Evolutionary conservation across 2,888 invertebrate species (phyloP), one percentile per base, ranked within the genome.

Genomic region (Pardosa pseudoannulata): DNA sequence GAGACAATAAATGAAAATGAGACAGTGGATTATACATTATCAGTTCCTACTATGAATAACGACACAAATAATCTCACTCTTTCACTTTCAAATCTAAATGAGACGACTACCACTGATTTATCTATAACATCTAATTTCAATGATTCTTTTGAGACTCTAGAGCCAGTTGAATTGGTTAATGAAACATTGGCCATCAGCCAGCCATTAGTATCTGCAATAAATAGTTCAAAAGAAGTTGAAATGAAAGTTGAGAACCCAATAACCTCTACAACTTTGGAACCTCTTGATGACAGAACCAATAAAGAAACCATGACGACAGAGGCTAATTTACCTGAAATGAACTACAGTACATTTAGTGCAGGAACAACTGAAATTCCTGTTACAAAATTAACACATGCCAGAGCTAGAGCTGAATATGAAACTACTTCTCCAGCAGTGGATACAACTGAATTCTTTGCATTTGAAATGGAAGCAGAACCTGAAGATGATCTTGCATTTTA

Each of bases 391-490:
- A 56, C 72, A n/a, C 19, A 31, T 1, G 19, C 29, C 31, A 5
- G n/a, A 28, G 39, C 72, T 29, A 31, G 31, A n/a, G 19, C 29
- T 31, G 13, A 19, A 31, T 13, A 11, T 0, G 32, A 64, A 13
- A 39, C 64, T 39, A 56, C 56, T 32, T 64, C 16, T 16, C 19
- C 31, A 32, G 36, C 27, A 2, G 75, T 9, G 28, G 13, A 19
- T 1, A 64, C 62, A 36, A 64, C 39, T 19, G 62, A 64, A 27
- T 41, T 64, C 3, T 27, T 75, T 23, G 39, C 62, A 1, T 70
- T 75, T 32, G 81, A 75, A 41, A 31, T 74, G 16, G 75, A 68
- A 27, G 83, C 50, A 0, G 73, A 41, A 39, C 78, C 83, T 16
- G 67, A 72, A 39, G 67, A 32, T 0, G 83, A 85, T 27, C 36